Conservation (phyloP, 2,888 invertebrate genomes). For the Lottia gigantea region DNA sequence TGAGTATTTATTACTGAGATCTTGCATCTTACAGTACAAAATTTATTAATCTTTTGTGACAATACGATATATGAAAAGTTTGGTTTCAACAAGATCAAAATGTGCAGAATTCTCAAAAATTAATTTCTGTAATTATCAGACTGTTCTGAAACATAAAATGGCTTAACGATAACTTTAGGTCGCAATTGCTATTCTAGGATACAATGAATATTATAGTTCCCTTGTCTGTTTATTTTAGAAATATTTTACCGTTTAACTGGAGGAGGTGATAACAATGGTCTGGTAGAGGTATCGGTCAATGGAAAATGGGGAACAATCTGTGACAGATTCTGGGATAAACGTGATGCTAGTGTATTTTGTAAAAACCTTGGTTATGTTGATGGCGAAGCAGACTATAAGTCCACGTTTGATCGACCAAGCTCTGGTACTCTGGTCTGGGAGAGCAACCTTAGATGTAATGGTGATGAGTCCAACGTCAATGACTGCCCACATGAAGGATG, state of each 20-base stretch:
- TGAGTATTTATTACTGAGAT: constrained; percentile 20
- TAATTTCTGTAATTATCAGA: too few relatives aligned
- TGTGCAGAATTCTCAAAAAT: too few relatives aligned
- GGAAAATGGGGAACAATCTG: constrained; percentile 80
- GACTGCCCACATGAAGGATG: constrained; percentile 57
- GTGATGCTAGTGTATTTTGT: constrained; percentile 75
- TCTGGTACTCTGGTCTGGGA: constrained; percentile 53
- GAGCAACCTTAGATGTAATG: constrained; percentile 50
- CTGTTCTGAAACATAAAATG: too few relatives aligned
- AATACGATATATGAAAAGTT: too few relatives aligned
- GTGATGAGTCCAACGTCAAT: constrained; percentile 46
- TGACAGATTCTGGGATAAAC: constrained; percentile 79
- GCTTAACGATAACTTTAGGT: too few relatives aligned
- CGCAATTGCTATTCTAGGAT: too few relatives aligned
- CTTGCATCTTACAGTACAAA: too few relatives aligned
- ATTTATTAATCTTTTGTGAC: too few relatives aligned
- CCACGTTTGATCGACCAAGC: constrained; percentile 9
- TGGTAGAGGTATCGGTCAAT: constrained; percentile 77
- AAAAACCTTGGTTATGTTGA: constrained; percentile 47
- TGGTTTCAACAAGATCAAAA: too few relatives aligned
- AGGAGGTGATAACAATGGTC: constrained; percentile 43
- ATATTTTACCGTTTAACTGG: constrained; percentile 45
- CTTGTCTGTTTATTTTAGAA: constrained; percentile 24
- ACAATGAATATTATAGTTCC: too few relatives aligned
- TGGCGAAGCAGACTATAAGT: constrained; percentile 37